Base-by-base conservation (phyloP, 2,888 invertebrate genomes). In the Antitype chi region DNA sequence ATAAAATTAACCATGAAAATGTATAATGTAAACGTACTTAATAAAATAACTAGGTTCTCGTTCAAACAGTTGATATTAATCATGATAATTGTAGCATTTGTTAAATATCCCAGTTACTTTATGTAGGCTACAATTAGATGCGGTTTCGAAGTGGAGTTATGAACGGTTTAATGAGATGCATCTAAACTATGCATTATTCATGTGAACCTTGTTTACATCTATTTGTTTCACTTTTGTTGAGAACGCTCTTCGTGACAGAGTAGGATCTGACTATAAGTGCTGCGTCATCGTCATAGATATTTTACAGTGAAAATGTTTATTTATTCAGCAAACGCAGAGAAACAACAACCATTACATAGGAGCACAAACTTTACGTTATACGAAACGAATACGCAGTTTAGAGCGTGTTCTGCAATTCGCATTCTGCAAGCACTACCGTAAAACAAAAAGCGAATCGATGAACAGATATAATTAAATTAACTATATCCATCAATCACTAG, bases 171-270 rank as follows among this genome's bases (percentile, higher is more conserved):
- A 92, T 90, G 86, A 89, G 88, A 88, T 88, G 85, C 86, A 90
- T 88, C 88, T 90, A 89, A 91, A 91, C 84, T 90, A 92, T 93
- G 90, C 91, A 94, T 93, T 89, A 93, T 93, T 92, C 89, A 92
- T 91, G 55, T 70, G 70, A 81, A 85, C 81, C 85, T 89, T 90
- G 90, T 91, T 91, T 89, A 91, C 88, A 89, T 90, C 86, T 89
- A 85, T 82, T n/a, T n/a, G n/a, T n/a, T 86, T 87, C 84, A 84
- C 83, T 87, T 91, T 88, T 90, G 87, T 82, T 76, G 87, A 88
- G 87, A 88, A 89, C 86, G 78, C 63, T 68, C 63, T 63, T 78
- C 62, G 57, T 59, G 74, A 59, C 72, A 53, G 49, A 74, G 70
- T 43, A 49, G 66, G 70, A 74, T 52, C 53, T 70, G 74, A 52